Evolutionary conservation across 2,113 vertebrate species (phyloP).

Genomic region (Chlamydotis undulata): DNA sequence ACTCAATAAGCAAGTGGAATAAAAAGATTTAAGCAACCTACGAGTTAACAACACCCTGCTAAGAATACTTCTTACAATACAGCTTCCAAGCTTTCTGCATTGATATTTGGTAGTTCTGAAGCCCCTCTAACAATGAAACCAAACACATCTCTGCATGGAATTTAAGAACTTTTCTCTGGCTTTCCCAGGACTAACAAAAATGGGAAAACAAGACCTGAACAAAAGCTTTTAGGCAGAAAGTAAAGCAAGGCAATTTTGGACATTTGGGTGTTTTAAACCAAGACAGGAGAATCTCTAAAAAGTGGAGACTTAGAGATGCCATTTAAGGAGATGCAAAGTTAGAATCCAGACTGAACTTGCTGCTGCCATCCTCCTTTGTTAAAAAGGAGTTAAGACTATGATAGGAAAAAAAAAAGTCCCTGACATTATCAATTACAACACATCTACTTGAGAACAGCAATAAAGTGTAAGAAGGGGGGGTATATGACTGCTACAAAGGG

Average conservation of each 20-base stretch:
- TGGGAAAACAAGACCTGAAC: not conserved
- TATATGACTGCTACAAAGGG: not conserved
- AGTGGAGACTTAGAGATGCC: not conserved
- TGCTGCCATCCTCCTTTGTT: not conserved
- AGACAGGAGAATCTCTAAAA: not conserved
- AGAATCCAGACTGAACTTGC: not conserved
- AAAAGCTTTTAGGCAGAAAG: not conserved
- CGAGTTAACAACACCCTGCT: not conserved
- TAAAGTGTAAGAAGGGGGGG: accelerated
- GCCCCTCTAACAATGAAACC: not conserved
- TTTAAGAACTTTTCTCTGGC: not conserved
- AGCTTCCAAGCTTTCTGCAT: not conserved
- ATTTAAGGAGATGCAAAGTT: not conserved
- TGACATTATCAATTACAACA: not conserved
- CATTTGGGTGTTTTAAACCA: not conserved
- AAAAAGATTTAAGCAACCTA: not conserved
- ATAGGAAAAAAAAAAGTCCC: not conserved
- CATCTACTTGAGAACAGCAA: not conserved
- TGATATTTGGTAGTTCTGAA: not conserved
- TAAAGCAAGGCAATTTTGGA: not conserved
- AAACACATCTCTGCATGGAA: not conserved
- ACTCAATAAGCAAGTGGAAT: not conserved
- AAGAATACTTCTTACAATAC: not conserved
- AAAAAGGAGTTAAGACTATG: not conserved
- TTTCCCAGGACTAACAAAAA: not conserved